Conservation (phyloP, 2,888 invertebrate genomes). For the Petrolisthes manimaculis region DNA sequence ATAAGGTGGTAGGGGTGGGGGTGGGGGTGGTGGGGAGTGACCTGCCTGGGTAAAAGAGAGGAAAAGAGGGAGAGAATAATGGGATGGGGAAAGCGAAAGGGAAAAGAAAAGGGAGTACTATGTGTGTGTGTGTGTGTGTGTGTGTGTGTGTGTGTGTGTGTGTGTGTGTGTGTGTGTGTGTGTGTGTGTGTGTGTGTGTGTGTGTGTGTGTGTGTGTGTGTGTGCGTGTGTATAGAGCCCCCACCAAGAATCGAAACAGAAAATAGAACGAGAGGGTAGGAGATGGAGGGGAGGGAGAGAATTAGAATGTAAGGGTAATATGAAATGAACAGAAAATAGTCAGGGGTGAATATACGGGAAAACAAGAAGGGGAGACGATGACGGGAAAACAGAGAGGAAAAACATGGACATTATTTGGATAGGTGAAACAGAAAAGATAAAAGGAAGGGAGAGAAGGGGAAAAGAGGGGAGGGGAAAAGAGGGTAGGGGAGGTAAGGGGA, state of each 20-base stretch:
- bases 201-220: not conserved
- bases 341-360: not conserved
- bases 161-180: conserved; percentile 17
- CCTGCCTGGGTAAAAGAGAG: not conserved
- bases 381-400: too few species aligned
- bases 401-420: too few species aligned
- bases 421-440: too few species aligned
- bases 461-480: conserved; percentile 1
- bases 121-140: conserved; percentile 4
- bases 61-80: not conserved
- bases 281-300: conserved; percentile 11
- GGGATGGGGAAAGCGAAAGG: not conserved
- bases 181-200: not conserved
- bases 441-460: conserved; percentile 3
- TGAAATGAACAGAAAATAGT: too few species aligned
- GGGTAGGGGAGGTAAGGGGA: conserved; percentile 4
- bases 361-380: too few species aligned
- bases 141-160: conserved; percentile 25
- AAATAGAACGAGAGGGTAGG: too few species aligned
- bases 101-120: not conserved
- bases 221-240: not conserved
- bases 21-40: not conserved
- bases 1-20: not conserved
- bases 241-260: not conserved
- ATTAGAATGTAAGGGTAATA: not conserved